Percentiles rank a stretch among this genome's conserved stretches.
Evolutionary conservation across 2,888 invertebrate species (phyloP).

Genomic region (Malthinus flaveolus): DNA sequence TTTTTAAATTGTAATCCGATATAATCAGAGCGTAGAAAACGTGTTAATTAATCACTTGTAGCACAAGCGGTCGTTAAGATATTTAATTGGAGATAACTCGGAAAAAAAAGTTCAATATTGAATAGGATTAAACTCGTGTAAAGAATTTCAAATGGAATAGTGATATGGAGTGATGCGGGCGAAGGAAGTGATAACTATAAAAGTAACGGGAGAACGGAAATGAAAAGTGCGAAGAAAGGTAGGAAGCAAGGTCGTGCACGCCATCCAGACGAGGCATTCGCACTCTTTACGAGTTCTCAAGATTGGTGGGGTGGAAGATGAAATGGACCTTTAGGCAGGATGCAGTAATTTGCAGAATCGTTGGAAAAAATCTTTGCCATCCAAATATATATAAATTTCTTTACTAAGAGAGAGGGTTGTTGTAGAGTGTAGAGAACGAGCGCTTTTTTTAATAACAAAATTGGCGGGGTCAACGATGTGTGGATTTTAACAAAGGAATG

Average conservation of each 20-base stretch:
- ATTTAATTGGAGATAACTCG: conserved; percentile 25
- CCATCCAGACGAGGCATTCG: conserved; percentile 49
- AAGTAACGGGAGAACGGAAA: conserved; percentile 51
- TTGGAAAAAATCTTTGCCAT: conserved; percentile 27
- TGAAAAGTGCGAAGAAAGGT: conserved; percentile 53
- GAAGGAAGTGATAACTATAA: conserved; percentile 53
- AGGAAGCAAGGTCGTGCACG: conserved; percentile 50
- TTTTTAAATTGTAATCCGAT: too few relatives aligned
- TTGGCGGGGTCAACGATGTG: too few relatives aligned
- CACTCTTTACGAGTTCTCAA: conserved; percentile 42
- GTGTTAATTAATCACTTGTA: conserved; percentile 2
- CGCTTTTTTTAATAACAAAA: too few relatives aligned
- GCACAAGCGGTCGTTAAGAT: conserved; percentile 11
- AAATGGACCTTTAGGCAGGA: conserved; percentile 34
- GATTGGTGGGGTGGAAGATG: conserved; percentile 41
- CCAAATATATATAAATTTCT: not conserved
- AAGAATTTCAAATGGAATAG: conserved; percentile 40
- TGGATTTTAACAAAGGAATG: too few relatives aligned
- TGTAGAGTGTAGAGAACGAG: too few relatives aligned
- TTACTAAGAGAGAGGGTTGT: too few relatives aligned
- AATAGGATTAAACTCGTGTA: conserved; percentile 43
- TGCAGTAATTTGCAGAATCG: conserved; percentile 30
- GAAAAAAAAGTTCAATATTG: conserved; percentile 27
- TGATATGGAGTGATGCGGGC: conserved; percentile 37
- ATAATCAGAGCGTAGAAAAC: too few relatives aligned